Percentiles rank a stretch among this genome's conserved stretches.
Evolutionary conservation across 37 sponge, comb jelly and placozoan species (phyloP).

Genomic region (Agelas oroides): DNA sequence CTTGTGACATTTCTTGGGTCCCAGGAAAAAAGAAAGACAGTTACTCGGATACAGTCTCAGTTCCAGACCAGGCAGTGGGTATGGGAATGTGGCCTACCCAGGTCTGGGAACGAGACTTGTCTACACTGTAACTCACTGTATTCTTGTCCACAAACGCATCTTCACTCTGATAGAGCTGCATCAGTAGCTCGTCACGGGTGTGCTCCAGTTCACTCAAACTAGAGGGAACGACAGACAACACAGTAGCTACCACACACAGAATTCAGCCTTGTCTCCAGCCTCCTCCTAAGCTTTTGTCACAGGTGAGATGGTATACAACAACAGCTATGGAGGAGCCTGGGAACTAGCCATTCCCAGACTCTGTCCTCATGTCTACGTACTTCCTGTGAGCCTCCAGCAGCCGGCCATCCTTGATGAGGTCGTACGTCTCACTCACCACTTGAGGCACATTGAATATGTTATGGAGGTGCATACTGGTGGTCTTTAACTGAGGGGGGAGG

Average conservation of each 20-base stretch:
- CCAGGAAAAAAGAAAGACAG: too few relatives aligned
- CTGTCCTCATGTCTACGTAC: too few relatives aligned
- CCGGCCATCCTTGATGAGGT: slow-evolving; percentile 54
- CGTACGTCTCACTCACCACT: slow-evolving; percentile 56
- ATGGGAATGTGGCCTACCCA: too few relatives aligned
- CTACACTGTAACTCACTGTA: slow-evolving; percentile 58
- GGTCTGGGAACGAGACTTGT: too few relatives aligned
- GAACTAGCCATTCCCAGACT: too few relatives aligned
- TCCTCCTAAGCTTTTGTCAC: too few relatives aligned
- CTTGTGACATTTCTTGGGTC: too few relatives aligned
- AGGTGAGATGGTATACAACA: too few relatives aligned
- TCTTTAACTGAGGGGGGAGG: slow-evolving; percentile 72
- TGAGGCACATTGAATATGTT: slow-evolving; percentile 86
- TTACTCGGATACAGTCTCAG: too few relatives aligned
- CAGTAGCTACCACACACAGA: slow-evolving; percentile 13
- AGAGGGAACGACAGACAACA: neutral
- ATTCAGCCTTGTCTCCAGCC: too few relatives aligned
- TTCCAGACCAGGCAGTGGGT: too few relatives aligned
- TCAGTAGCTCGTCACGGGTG: slow-evolving; percentile 90
- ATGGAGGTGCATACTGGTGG: slow-evolving; percentile 76
- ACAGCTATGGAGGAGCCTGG: too few relatives aligned
- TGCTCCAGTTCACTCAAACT: slow-evolving; percentile 88
- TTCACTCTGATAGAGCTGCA: slow-evolving; percentile 84
- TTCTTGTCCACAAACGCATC: slow-evolving; percentile 85
- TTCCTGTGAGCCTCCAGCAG: slow-evolving; percentile 77